phyloP scores from a whole-genome alignment of 2,888 invertebrate genomes.

The Dendrolimus pini region DNA sequence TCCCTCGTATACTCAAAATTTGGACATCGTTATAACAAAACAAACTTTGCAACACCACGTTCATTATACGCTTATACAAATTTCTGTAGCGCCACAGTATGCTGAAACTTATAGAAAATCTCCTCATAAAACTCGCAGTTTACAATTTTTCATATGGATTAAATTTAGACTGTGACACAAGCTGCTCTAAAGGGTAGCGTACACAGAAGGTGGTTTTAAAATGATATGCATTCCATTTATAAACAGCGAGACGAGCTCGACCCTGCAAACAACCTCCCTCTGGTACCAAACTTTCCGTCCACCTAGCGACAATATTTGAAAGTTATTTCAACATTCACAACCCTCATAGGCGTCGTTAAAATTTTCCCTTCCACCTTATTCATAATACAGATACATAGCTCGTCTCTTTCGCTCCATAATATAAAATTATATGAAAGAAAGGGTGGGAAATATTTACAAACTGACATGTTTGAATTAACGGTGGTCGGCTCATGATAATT shows the following conservation, averaged over 20 bases:
- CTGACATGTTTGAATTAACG: conserved; percentile 73
- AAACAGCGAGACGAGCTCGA: conserved; percentile 63
- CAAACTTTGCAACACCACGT: neutral
- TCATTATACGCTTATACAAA: too few relatives aligned
- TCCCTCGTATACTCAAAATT: neutral
- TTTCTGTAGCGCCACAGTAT: neutral
- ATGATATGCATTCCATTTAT: conserved; percentile 71
- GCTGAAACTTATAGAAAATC: neutral
- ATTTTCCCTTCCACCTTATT: conserved; percentile 74
- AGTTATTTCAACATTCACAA: conserved; percentile 77
- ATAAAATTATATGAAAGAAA: conserved; percentile 20
- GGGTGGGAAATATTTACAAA: conserved; percentile 60
- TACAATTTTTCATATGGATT: neutral
- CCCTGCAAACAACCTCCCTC: conserved; percentile 65
- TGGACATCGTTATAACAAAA: neutral
- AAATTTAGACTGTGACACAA: conserved; percentile 17
- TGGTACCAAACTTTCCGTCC: conserved; percentile 73
- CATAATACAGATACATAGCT: conserved; percentile 58
- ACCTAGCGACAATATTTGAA: conserved; percentile 78
- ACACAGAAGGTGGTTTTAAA: conserved; percentile 50
- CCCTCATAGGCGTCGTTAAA: conserved; percentile 77
- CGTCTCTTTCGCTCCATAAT: conserved; percentile 33
- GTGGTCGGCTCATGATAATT: conserved; percentile 78
- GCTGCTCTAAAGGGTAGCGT: conserved; percentile 25
- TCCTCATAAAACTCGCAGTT: neutral